Conservation (phyloP, 2,113 vertebrate genomes). For the Apodemus speciosus region DNA sequence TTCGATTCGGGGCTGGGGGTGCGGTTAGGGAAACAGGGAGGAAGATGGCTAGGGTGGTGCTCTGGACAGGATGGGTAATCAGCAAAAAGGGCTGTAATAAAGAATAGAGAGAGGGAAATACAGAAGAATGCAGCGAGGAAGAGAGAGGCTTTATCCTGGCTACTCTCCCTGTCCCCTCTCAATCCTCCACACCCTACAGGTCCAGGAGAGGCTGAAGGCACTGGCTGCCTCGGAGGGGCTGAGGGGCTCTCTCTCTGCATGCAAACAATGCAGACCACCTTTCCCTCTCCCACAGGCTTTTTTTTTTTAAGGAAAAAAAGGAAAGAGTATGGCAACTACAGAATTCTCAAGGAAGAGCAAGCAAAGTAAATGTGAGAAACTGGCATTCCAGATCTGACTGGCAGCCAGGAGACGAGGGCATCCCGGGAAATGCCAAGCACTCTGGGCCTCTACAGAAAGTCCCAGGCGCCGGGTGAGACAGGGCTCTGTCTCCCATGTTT, state of each 20-base stretch:
- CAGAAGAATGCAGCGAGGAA: neutral
- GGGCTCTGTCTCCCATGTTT: neutral
- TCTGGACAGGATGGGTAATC: neutral
- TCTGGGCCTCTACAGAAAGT: neutral
- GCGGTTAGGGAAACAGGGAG: neutral
- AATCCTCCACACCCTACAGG: neutral
- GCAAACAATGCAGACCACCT: neutral
- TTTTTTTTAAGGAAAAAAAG: neutral
- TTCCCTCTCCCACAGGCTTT: neutral
- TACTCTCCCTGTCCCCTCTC: neutral
- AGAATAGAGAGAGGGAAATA: neutral
- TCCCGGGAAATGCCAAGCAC: constrained; percentile 48
- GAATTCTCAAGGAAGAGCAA: constrained; percentile 52
- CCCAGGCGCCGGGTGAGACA: neutral
- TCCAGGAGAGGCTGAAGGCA: neutral
- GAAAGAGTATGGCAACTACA: constrained; percentile 15
- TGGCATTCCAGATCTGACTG: constrained; percentile 38
- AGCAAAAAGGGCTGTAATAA: neutral
- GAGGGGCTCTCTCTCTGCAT: neutral
- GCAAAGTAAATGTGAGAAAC: constrained; percentile 27
- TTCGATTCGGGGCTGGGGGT: neutral
- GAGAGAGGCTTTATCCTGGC: neutral
- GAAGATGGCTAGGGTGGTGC: neutral
- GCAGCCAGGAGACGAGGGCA: constrained; percentile 7
- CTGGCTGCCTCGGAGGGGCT: neutral